These are phyloP conservation scores for Maccullochella peelii DNA, from an alignment of 2,113 vertebrate species.

Conservation along the genomic window DNA sequence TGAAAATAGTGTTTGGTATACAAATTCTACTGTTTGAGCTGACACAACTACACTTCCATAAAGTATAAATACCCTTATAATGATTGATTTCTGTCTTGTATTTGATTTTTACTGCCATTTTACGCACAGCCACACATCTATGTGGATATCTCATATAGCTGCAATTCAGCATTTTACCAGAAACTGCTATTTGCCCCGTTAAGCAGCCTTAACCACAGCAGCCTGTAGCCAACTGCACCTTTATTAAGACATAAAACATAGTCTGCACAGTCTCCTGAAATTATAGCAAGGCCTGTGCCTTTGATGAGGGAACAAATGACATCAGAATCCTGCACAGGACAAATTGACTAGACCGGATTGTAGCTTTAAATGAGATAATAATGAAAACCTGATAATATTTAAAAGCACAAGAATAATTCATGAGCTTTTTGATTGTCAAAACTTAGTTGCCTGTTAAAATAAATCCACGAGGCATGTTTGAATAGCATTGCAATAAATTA, in stretches of 20 bases:
- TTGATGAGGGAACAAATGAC: constrained; percentile 30
- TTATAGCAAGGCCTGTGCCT: constrained; percentile 36
- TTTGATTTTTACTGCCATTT: constrained; percentile 14
- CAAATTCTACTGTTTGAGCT: neutral
- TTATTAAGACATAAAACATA: constrained; percentile 62
- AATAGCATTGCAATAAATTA: neutral
- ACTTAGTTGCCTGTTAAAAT: neutral
- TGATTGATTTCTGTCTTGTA: neutral
- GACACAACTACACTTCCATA: neutral
- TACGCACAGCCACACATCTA: constrained; percentile 21
- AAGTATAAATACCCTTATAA: neutral
- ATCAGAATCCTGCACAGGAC: constrained; percentile 23
- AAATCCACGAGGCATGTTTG: neutral
- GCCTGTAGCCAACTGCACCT: constrained; percentile 33
- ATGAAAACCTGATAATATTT: neutral
- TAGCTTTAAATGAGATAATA: constrained; percentile 26
- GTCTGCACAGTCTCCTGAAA: constrained; percentile 33
- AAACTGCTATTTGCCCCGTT: constrained; percentile 28
- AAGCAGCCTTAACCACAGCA: constrained; percentile 21
- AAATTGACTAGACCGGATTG: constrained; percentile 3
- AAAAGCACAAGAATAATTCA: constrained; percentile 2
- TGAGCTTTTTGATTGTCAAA: neutral
- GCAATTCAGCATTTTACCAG: constrained; percentile 41
- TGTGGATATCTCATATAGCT: neutral
- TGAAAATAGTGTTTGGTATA: neutral